phyloP scores from a whole-genome alignment of 2,888 invertebrate genomes.

The Doris montereyensis region DNA sequence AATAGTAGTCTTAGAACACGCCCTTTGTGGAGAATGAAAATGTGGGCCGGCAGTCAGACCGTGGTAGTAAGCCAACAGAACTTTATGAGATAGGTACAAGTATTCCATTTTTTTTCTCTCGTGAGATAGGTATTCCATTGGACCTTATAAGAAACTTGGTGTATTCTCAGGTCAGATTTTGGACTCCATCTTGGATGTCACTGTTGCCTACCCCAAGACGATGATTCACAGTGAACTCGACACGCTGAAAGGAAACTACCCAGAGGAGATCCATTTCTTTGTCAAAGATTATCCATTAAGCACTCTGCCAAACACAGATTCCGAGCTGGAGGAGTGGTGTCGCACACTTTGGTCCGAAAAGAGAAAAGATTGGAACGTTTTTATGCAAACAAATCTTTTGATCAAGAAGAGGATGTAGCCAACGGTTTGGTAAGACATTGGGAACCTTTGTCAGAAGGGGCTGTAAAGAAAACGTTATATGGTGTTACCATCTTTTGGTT shows the following conservation, averaged over 20 bases:
- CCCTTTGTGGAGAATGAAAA: too few species aligned
- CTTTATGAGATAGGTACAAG: too few species aligned
- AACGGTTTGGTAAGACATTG: background rate
- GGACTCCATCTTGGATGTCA: constrained; percentile 87
- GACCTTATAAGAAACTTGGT: too few species aligned
- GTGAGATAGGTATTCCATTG: too few species aligned
- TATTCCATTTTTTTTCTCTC: too few species aligned
- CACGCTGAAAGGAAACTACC: constrained; percentile 81
- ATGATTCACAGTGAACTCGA: constrained; percentile 84
- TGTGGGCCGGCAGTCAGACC: too few species aligned
- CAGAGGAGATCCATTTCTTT: constrained; percentile 84
- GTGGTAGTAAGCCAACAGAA: too few species aligned
- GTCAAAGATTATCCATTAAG: constrained; percentile 75
- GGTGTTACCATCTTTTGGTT: constrained; percentile 50
- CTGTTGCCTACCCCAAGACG: constrained; percentile 85
- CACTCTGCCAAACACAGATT: constrained; percentile 50
- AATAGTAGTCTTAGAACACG: too few species aligned
- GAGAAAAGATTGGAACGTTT: constrained; percentile 63
- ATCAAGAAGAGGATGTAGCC: background rate
- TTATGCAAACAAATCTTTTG: constrained; percentile 49
- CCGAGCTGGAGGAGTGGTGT: constrained; percentile 67
- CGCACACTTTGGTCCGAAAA: constrained; percentile 70
- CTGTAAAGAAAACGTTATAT: constrained; percentile 31
- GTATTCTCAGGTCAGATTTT: constrained; percentile 77
- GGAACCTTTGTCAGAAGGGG: constrained; percentile 3